Conservation (phyloP, 2,797 vertebrate genomes). For the Sebastes elongatus region DNA sequence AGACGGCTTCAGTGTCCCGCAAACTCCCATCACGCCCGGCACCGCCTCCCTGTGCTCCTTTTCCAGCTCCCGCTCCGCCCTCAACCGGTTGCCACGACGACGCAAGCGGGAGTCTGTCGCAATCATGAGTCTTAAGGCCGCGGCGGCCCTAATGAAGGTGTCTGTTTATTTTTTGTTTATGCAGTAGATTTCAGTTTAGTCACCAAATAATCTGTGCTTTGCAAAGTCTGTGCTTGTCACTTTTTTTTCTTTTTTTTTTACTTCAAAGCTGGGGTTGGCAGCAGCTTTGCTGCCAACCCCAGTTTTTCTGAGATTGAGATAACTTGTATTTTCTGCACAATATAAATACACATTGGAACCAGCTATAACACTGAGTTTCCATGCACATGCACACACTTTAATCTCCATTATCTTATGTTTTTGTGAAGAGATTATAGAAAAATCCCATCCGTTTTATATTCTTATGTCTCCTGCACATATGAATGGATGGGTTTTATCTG, state of each 20-base stretch:
- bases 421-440: neutral
- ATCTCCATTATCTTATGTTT: neutral
- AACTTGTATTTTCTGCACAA: neutral
- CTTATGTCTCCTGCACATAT: neutral
- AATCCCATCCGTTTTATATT: too few species aligned
- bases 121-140: conserved; percentile 95
- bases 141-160: conserved; percentile 93
- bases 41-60: conserved; percentile 95
- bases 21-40: conserved; percentile 89
- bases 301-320: neutral
- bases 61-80: conserved; percentile 95
- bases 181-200: neutral
- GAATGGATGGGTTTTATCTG: neutral
- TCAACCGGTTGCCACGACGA: conserved; percentile 88
- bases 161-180: neutral
- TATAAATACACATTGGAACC: neutral
- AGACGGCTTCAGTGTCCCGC: conserved; percentile 86
- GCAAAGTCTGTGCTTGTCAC: neutral
- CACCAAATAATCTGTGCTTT: neutral
- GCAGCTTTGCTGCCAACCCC: neutral
- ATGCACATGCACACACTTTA: neutral
- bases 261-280: too few species aligned
- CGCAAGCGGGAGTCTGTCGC: conserved; percentile 96
- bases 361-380: neutral
- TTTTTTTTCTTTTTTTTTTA: neutral